A percentile compares a stretch with the other conserved stretches of the same genome.
phyloP scores from a whole-genome alignment of 2,888 invertebrate species.

The Bombylius discolor region DNA sequence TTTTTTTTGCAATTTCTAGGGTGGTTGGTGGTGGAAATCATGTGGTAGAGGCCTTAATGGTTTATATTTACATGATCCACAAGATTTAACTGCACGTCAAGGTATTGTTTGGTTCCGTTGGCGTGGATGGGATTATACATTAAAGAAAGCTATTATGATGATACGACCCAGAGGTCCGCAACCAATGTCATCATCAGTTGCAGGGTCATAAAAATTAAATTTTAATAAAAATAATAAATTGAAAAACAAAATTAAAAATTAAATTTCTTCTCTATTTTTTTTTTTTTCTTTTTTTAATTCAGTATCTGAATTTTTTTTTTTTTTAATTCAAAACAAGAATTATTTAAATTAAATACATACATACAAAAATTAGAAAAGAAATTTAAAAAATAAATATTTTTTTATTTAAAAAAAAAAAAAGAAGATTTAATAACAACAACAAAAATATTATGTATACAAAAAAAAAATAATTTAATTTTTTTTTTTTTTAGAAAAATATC shows the following conservation, averaged over 20 bases:
- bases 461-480: too few relatives aligned
- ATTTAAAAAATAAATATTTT: too few relatives aligned
- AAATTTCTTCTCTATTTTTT: not conserved
- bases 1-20: slow-evolving; percentile 29
- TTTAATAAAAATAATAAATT: not conserved
- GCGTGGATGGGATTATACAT: slow-evolving; percentile 89
- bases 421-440: too few relatives aligned
- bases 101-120: slow-evolving; percentile 92
- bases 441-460: too few relatives aligned
- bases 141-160: slow-evolving; percentile 84
- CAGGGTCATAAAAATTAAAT: slow-evolving; percentile 1
- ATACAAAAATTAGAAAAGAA: too few relatives aligned
- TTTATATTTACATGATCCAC: slow-evolving; percentile 76
- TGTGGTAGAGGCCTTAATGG: slow-evolving; percentile 84
- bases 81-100: slow-evolving; percentile 80
- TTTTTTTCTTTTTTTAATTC: not conserved
- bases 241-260: not conserved
- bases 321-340: not conserved
- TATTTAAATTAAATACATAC: too few relatives aligned
- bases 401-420: too few relatives aligned
- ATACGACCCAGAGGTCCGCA: slow-evolving; percentile 54
- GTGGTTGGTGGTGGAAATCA: slow-evolving; percentile 94
- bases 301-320: not conserved
- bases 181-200: slow-evolving; percentile 13
- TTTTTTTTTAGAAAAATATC: too few relatives aligned